Base-by-base conservation (phyloP, 2,113 vertebrate genomes). In the Crotalus viridis region DNA sequence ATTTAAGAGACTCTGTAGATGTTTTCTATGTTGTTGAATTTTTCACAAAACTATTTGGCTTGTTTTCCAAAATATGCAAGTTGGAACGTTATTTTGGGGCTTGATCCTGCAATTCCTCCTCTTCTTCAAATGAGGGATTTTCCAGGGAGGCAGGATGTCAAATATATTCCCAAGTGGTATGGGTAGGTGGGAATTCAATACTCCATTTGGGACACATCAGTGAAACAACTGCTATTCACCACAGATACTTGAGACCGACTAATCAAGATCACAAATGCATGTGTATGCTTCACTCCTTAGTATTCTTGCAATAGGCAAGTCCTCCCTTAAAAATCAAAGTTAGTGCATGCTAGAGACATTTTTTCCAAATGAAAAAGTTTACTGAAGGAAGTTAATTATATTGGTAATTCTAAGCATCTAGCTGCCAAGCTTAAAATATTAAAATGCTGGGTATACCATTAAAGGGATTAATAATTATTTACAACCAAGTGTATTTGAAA, bases 401-500 rank as follows among this genome's bases (percentile, higher is more conserved):
- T 87, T 6, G 15, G 88, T 33, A 81, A 57, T 92, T 85, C 94
- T 22, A 88, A 96, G 94, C 94, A 91, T 52, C 91, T 95, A 96
- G 93, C 93, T 94, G 95, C 95, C 96, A 93, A 95, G 88, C 89
- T 46, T 92, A 88, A 91, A 91, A 7, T 6, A 43, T 33, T 88
- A 94, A 15, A 93, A 91, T 8, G 56, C 28, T 92, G 85, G 2
- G 0, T 26, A 95, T 91, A 95, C 43, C 85, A 94, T 5, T 0
- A 92, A 91, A 57, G 87, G 3, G 43, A 56, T 48, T 86, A n/a
- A 57, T 92, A 81, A 93, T 46, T 87, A 93, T n/a, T 93, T 85
- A 88, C 86, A 95, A 51, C 91, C 96, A 92, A 87, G 94, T 96
- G 81, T 95, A 64, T 95, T 97, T 95, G 96, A 93, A 26, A 4